A percentile compares a stretch with the other conserved stretches of the same genome.
These are phyloP conservation scores for Sparidentex hasta DNA, from an alignment of 2,797 vertebrate genomes.

Conservation along the genomic window DNA sequence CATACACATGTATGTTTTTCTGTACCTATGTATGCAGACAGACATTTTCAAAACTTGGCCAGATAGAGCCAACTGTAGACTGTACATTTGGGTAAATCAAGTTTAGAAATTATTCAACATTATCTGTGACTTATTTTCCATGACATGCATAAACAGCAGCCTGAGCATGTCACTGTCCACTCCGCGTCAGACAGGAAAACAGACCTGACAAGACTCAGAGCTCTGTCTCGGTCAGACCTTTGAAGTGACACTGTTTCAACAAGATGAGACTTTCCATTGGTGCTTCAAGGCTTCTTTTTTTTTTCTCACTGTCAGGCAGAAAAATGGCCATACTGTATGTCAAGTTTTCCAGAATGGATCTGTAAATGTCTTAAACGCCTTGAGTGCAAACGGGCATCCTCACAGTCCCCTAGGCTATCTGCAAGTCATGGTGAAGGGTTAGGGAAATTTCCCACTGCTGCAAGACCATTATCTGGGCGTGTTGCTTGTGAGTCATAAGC, in stretches of 20 bases:
- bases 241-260: slow-evolving; percentile 46
- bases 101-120: background rate
- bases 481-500: slow-evolving; percentile 77
- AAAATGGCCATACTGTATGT: slow-evolving; percentile 35
- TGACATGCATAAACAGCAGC: background rate
- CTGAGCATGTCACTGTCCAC: slow-evolving; percentile 8
- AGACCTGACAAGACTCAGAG: slow-evolving; percentile 36
- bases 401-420: slow-evolving; percentile 37
- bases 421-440: slow-evolving; percentile 48
- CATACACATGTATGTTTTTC: no score
- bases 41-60: no score
- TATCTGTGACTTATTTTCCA: slow-evolving; percentile 1
- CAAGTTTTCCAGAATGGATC: slow-evolving; percentile 49
- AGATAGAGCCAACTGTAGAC: no score
- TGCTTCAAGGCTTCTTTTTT: slow-evolving; percentile 3
- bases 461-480: slow-evolving; percentile 79
- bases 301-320: slow-evolving; percentile 27
- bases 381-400: slow-evolving; percentile 20
- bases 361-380: slow-evolving; percentile 35
- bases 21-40: no score
- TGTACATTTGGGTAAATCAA: background rate
- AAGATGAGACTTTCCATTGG: slow-evolving; percentile 52
- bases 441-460: slow-evolving; percentile 73
- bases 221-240: slow-evolving; percentile 21
- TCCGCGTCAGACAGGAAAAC: slow-evolving; percentile 13